These are phyloP conservation scores for Stenodema calcarata DNA, from an alignment of 2,888 invertebrate genomes.

Conservation along the genomic window DNA sequence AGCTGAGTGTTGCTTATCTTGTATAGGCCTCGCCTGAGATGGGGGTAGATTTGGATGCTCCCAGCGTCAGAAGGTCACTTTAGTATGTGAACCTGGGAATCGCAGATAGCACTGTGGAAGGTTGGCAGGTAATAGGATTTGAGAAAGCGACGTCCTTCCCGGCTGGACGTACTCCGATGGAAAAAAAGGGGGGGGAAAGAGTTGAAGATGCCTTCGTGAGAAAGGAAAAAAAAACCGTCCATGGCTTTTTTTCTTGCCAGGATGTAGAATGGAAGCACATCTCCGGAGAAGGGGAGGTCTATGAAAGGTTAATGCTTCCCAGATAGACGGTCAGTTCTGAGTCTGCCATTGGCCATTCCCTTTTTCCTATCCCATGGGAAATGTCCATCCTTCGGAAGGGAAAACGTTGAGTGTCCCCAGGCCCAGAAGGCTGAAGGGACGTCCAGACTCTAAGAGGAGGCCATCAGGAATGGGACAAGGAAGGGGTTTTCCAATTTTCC, in stretches of 20 bases:
- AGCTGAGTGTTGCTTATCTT: neutral
- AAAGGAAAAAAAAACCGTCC: neutral
- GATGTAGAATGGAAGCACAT: constrained; percentile 33
- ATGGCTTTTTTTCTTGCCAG: neutral
- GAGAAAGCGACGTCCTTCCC: constrained; percentile 21
- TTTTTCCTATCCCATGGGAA: constrained; percentile 43
- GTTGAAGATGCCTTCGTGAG: neutral
- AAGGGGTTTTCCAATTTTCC: constrained; percentile 50
- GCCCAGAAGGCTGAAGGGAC: neutral
- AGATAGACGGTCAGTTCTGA: constrained; percentile 49
- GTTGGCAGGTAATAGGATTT: constrained; percentile 42
- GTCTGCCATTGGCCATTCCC: constrained; percentile 49
- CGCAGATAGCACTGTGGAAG: constrained; percentile 28
- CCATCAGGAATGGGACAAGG: constrained; percentile 6
- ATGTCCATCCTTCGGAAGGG: constrained; percentile 26
- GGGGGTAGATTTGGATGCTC: constrained; percentile 37
- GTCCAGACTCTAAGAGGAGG: constrained; percentile 4
- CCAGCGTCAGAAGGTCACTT: constrained; percentile 30
- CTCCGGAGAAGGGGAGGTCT: constrained; percentile 10
- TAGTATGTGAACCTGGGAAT: constrained; percentile 22
- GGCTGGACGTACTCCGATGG: neutral
- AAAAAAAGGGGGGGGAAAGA: neutral
- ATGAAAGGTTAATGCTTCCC: constrained; percentile 50
- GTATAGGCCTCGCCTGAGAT: neutral
- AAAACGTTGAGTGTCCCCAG: constrained; percentile 21